Base-by-base conservation (phyloP, 2,797 vertebrate species). In the Micropoecilia bifurca region DNA sequence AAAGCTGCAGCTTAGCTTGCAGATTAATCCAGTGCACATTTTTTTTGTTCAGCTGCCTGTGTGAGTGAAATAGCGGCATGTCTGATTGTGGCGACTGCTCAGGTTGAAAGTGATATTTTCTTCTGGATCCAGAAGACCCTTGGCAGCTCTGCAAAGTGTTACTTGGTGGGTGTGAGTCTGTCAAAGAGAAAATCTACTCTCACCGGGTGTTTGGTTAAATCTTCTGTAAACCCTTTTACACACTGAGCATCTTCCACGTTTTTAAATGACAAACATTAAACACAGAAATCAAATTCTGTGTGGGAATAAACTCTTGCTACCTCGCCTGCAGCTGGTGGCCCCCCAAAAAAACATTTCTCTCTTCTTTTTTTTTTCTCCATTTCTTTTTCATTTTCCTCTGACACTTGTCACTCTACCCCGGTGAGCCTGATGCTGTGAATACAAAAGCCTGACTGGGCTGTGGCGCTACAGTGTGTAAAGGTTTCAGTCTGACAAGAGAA, bases 401-500 rank as follows among this genome's bases (percentile, higher is more conserved):
- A 89, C 86, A 93, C 90, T 90, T 91, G 90, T 93, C 88, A 80
- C 89, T 91, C 84, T 77, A 45, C 85, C 39, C 63, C 25, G 45
- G 72, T 45, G 74, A 83, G 84, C 72, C 75, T 12, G 20, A 69
- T 6, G 78, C 82, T 73, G 79, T 53, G 79, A 83, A 90, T 73
- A 90, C 88, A 92, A 91, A 90, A 75, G 81, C 77, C 83, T 81
- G 88, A 83, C 83, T 80, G 28, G 77, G 87, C 78, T 83, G 84
- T 75, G 75, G 73, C 86, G 78, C 79, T 86, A 71, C 39, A 71
- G 47, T 75, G 74, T 85, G 88, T 89, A 90, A 91, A 94, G 92
- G 91, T 93, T 87, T 87, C 82, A 59, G 85, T 53, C 83, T 93
- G 93, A 94, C 93, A 93, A 91, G 75, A 83, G 92, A 94, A 92